phyloP scores from a whole-genome alignment of 2,113 vertebrate genomes.

The Paracanthobrama guichenoti region DNA sequence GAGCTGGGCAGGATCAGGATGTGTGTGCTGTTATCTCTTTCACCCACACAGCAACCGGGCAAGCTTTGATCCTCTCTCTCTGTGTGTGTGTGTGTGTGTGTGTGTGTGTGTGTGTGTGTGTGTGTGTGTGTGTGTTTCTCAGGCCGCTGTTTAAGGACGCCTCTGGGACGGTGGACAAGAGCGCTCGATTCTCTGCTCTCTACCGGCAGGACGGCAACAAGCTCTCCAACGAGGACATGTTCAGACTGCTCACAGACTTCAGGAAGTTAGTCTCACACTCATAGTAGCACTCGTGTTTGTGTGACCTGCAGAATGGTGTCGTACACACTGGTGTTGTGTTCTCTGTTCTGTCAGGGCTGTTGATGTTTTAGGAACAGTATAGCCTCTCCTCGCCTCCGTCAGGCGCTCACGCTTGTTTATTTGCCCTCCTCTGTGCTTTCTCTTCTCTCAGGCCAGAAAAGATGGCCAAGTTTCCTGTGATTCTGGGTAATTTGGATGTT shows the following conservation, averaged over 20 bases:
- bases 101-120: conserved; percentile 36
- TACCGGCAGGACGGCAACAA: conserved; percentile 97
- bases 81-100: no score
- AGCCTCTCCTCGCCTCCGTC: background rate
- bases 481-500: conserved; percentile 96
- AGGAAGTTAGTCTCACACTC: conserved; percentile 84
- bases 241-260: conserved; percentile 94
- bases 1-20: conserved; percentile 23
- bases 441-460: conserved; percentile 87
- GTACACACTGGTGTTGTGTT: background rate
- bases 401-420: background rate
- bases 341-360: background rate
- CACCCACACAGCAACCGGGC: background rate
- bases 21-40: conserved; percentile 16
- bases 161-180: conserved; percentile 91
- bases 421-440: conserved; percentile 52
- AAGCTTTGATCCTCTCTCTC: background rate
- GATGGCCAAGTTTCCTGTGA: conserved; percentile 97
- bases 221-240: conserved; percentile 94
- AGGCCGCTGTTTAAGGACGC: conserved; percentile 93
- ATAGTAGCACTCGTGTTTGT: background rate
- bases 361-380: conserved; percentile 8
- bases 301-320: background rate
- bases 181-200: conserved; percentile 90
- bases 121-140: conserved; percentile 57